A percentile compares a stretch with the other conserved stretches of the same genome.
These are phyloP conservation scores for Drosophila dives DNA, from an alignment of 2,888 invertebrate species.

Conservation along the genomic window DNA sequence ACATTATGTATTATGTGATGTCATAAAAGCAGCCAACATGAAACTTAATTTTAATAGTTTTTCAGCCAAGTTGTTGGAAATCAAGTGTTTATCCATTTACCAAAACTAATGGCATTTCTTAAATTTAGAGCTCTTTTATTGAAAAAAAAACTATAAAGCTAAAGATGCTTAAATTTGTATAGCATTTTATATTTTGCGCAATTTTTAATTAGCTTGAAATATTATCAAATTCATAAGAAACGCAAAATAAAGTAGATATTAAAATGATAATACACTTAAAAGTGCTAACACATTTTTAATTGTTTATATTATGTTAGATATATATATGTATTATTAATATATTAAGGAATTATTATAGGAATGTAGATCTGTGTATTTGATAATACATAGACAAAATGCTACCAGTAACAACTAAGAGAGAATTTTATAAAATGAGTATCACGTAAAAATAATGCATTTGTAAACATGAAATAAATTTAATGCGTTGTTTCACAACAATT, in stretches of 20 bases:
- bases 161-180: constrained; percentile 4
- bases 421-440: neutral
- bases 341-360: neutral
- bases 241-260: neutral
- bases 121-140: constrained; percentile 22
- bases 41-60: constrained; percentile 40
- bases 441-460: neutral
- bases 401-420: neutral
- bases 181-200: constrained; percentile 15
- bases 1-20: constrained; percentile 75
- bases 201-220: constrained; percentile 17
- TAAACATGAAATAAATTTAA: neutral
- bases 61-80: constrained; percentile 24
- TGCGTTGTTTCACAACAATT: constrained; percentile 10
- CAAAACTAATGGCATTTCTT: constrained; percentile 22
- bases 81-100: constrained; percentile 27
- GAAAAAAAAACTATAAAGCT: constrained; percentile 3
- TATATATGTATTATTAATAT: too few species aligned
- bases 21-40: constrained; percentile 56
- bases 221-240: constrained; percentile 17
- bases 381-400: neutral
- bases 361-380: neutral
- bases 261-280: constrained; percentile 4
- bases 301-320: too few species aligned
- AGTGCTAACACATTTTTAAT: constrained; percentile 5